phyloP scores from a whole-genome alignment of 2,888 invertebrate genomes.

The Andrena camellia region DNA sequence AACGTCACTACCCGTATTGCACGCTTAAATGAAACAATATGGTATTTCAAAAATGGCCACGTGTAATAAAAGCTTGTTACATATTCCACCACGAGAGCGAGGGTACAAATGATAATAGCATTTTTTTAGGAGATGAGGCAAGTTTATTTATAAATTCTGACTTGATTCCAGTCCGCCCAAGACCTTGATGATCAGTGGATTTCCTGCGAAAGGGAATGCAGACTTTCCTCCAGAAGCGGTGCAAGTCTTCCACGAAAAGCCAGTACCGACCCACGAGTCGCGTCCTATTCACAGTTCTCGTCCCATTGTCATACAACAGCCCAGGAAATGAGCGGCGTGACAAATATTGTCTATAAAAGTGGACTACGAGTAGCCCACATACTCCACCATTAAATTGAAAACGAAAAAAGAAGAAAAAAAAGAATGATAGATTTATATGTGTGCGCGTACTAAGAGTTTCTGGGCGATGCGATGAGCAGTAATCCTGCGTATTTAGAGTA shows the following conservation, averaged over 20 bases:
- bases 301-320: slow-evolving; percentile 93
- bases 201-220: slow-evolving; percentile 92
- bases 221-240: slow-evolving; percentile 96
- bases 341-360: background rate
- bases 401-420: slow-evolving; percentile 22
- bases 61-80: background rate
- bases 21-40: slow-evolving; percentile 26
- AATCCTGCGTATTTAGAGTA: background rate
- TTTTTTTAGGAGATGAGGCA: background rate
- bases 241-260: slow-evolving; percentile 92
- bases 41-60: slow-evolving; percentile 21
- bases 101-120: background rate
- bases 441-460: slow-evolving; percentile 44
- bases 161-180: slow-evolving; percentile 89
- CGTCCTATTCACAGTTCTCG: slow-evolving; percentile 88
- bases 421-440: slow-evolving; percentile 34
- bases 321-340: slow-evolving; percentile 90
- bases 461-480: slow-evolving; percentile 38
- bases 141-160: background rate
- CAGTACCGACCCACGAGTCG: slow-evolving; percentile 89
- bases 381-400: slow-evolving; percentile 50
- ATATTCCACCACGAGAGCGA: background rate
- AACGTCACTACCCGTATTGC: slow-evolving; percentile 26
- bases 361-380: slow-evolving; percentile 17
- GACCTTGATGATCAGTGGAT: slow-evolving; percentile 91